A percentile compares a stretch with the other conserved stretches of the same genome.
Evolutionary conservation across 2,113 vertebrate genomes (phyloP).

Genomic region (Forbesichthys papilliferus): DNA sequence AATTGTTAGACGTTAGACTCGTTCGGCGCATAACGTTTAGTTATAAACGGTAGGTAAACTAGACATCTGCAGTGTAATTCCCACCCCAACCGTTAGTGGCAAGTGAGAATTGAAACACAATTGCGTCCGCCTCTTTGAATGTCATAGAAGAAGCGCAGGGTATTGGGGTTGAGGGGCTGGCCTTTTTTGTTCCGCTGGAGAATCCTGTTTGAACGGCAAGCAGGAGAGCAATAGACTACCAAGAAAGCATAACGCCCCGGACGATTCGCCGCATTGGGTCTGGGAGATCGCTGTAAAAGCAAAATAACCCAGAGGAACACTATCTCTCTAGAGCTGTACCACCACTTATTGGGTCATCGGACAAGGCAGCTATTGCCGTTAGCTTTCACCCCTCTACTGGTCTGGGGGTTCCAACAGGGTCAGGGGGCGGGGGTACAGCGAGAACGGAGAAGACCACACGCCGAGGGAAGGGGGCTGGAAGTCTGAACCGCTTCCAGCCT

Average conservation of each 20-base stretch:
- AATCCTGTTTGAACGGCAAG: slow-evolving; percentile 72
- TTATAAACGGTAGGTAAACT: not conserved
- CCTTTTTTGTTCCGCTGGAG: slow-evolving; percentile 75
- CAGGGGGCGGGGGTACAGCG: slow-evolving; percentile 64
- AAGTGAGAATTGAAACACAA: slow-evolving; percentile 56
- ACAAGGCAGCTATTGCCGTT: slow-evolving; percentile 57
- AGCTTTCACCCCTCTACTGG: slow-evolving; percentile 65
- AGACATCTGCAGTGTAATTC: slow-evolving; percentile 53
- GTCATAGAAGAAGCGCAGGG: slow-evolving; percentile 66
- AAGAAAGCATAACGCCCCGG: slow-evolving; percentile 35
- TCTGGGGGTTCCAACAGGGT: slow-evolving; percentile 63
- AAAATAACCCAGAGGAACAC: not conserved
- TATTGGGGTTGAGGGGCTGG: slow-evolving; percentile 64
- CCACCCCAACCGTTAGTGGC: slow-evolving; percentile 55
- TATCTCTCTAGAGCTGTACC: slow-evolving; percentile 26
- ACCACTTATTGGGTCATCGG: slow-evolving; percentile 40
- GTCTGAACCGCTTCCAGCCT: slow-evolving; percentile 74
- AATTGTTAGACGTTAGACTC: too few species aligned
- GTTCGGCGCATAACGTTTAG: not conserved
- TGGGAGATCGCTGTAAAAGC: slow-evolving; percentile 22
- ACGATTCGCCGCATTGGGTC: slow-evolving; percentile 29
- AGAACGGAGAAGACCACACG: slow-evolving; percentile 62
- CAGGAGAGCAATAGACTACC: slow-evolving; percentile 61
- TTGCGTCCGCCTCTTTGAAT: slow-evolving; percentile 45
- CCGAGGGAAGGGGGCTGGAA: slow-evolving; percentile 76